These are phyloP conservation scores for Tetropium fuscum DNA, from an alignment of 2,888 invertebrate species.

Conservation along the genomic window DNA sequence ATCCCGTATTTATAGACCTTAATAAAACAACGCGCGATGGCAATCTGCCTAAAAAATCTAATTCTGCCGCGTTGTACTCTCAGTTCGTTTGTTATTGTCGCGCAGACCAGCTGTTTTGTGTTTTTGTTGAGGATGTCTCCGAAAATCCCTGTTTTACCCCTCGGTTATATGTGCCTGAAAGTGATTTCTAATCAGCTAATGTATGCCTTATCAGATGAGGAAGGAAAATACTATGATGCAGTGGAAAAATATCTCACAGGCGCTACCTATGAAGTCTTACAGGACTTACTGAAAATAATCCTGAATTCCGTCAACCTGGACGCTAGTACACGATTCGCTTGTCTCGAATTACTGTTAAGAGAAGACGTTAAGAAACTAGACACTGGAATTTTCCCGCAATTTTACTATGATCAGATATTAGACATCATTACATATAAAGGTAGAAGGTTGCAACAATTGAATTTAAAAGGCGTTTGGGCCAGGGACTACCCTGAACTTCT, in stretches of 20 bases:
- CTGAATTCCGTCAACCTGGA: conserved; percentile 76
- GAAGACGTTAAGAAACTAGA: conserved; percentile 75
- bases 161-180: conserved; percentile 72
- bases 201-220: conserved; percentile 72
- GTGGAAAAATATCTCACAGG: conserved; percentile 60
- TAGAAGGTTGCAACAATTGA: conserved; percentile 72
- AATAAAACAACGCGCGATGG: conserved; percentile 14
- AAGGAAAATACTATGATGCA: conserved; percentile 67
- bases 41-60: conserved; percentile 23
- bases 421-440: conserved; percentile 75
- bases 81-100: conserved; percentile 25
- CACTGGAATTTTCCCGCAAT: conserved; percentile 78
- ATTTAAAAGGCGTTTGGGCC: conserved; percentile 80
- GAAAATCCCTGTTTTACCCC: conserved; percentile 71
- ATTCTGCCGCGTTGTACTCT: conserved; percentile 1
- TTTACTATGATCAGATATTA: conserved; percentile 78
- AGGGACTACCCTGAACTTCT: conserved; percentile 76
- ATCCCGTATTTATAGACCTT: conserved; percentile 19
- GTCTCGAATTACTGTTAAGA: conserved; percentile 74
- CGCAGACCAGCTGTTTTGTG: conserved; percentile 20
- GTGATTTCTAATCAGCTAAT: conserved; percentile 73
- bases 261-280: conserved; percentile 76
- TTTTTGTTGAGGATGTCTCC: conserved; percentile 70
- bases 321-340: conserved; percentile 75
- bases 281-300: conserved; percentile 76